Evolutionary conservation across 2,888 invertebrate genomes (phyloP).

Genomic region (Erebia palarica): DNA sequence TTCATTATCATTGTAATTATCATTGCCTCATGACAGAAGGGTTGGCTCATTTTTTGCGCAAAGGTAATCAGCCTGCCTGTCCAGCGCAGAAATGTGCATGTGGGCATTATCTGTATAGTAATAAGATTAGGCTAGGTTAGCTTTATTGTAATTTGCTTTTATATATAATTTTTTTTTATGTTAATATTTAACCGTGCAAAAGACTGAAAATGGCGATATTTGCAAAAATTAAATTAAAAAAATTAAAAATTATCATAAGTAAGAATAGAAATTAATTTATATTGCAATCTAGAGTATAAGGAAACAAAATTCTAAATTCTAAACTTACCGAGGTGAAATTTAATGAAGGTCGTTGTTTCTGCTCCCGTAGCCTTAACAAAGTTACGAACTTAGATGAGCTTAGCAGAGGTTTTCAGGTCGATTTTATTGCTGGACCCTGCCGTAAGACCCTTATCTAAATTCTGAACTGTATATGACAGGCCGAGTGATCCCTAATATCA

Average conservation of each 20-base stretch:
- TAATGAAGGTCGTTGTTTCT: conserved; percentile 19
- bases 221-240: neutral
- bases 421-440: conserved; percentile 16
- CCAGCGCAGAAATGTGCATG: no score
- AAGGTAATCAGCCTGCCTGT: no score
- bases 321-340: conserved; percentile 18
- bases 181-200: no score
- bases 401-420: conserved; percentile 18
- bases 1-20: no score
- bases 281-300: neutral
- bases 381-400: conserved; percentile 21
- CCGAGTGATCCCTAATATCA: neutral
- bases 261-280: conserved; percentile 6
- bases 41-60: no score
- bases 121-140: no score
- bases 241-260: conserved; percentile 14
- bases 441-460: conserved; percentile 21
- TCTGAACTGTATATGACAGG: conserved; percentile 18
- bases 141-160: no score
- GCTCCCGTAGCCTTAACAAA: conserved; percentile 18
- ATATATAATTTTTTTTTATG: no score
- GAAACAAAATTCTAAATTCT: neutral
- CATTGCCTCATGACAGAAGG: no score
- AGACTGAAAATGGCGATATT: no score
- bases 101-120: no score